phyloP scores from a whole-genome alignment of 2,797 vertebrate genomes.

The Zalophus californianus region DNA sequence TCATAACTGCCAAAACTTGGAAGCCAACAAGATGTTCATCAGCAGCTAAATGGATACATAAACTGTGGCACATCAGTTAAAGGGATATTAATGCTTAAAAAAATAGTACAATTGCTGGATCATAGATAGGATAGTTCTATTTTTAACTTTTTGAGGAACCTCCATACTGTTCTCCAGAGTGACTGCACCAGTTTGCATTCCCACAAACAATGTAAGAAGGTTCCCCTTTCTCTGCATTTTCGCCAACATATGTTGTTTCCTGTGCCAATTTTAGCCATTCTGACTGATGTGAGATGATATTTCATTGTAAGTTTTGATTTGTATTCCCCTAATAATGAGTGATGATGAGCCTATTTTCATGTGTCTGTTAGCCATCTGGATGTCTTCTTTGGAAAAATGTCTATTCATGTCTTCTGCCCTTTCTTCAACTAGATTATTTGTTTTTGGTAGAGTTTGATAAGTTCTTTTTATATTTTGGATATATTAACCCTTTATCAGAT shows the following conservation, averaged over 20 bases:
- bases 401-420: neutral
- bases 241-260: neutral
- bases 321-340: neutral
- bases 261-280: neutral
- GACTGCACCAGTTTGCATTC: neutral
- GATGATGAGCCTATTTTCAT: neutral
- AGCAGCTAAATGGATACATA: neutral
- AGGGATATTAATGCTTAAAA: neutral
- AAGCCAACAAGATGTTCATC: neutral
- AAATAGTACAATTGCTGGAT: neutral
- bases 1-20: neutral
- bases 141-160: neutral
- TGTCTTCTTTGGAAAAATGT: neutral
- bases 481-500: neutral
- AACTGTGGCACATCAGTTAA: neutral
- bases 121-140: neutral
- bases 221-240: neutral
- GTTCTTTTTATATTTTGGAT: neutral
- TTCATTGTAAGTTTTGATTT: neutral
- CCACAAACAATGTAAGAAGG: neutral
- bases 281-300: neutral
- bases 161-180: neutral
- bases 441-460: neutral
- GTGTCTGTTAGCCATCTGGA: neutral
- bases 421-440: neutral